Evolutionary conservation across 2,888 invertebrate species (phyloP), one percentile per base, ranked within the genome.

Genomic region (Cephus sareptanus): DNA sequence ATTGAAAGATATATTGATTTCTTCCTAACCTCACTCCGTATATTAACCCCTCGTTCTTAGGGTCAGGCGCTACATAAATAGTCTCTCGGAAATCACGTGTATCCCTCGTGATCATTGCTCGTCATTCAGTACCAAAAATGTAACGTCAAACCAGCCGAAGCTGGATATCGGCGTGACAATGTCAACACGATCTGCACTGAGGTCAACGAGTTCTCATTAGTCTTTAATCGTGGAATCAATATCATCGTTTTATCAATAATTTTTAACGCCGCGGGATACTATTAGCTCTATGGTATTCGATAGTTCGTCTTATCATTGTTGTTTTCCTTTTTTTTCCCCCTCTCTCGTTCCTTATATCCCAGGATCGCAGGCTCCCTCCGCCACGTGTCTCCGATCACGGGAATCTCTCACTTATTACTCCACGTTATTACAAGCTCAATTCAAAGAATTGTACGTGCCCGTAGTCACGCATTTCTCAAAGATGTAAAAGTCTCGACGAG

Each of bases 251-350:
- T 30, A 30, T 15, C 12, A 12, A 12, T 70, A 30, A 70, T 70
- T 70, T 30, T 70, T 33, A 70, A 70, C 70, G 70, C 70, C 31
- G 15, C 70, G 70, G 70, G 70, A 70, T 70, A 30, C 70, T 70
- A 70, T 70, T 70, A 70, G 33, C 40, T 15, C 40, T 15, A 6
- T 40, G 40, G 40, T 40, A 40, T 40, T 15, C 40, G 40, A 40
- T 6, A 15, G 15, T 40, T 15, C 4, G 15, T 40, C 6, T 40
- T 40, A 40, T 40, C 40, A 40, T 40, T 40, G 40, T 40, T 35
- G 35, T 35, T 35, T 35, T 40, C 4, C 15, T 15, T 40, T 15
- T 40, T 15, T 37, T 37, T 13, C 1, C 0, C 1, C 15, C 40
- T 40, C 40, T 6, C 40, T 15, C 40, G 15, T 40, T 15, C 15